A percentile compares a stretch with the other conserved stretches of the same genome.
Evolutionary conservation across 2,797 vertebrate genomes (phyloP).

Genomic region (Limosa lapponica): DNA sequence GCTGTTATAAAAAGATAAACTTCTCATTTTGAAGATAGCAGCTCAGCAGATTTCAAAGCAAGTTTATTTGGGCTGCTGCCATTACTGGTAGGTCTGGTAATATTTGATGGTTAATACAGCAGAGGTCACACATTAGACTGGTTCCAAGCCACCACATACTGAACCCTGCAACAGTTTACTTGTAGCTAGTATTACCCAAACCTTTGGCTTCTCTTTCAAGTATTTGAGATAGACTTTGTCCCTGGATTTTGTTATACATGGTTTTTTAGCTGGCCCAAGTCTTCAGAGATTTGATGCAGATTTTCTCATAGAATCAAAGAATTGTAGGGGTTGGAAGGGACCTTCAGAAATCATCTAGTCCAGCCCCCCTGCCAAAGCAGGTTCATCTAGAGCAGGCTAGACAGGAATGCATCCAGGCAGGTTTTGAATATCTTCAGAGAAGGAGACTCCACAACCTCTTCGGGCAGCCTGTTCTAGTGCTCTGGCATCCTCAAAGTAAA

Average conservation of each 20-base stretch:
- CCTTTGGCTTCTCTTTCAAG: background rate
- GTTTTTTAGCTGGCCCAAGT: background rate
- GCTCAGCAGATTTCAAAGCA: conserved; percentile 15
- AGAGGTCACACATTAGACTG: background rate
- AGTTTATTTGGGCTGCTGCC: background rate
- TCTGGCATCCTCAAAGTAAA: no score
- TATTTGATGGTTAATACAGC: background rate
- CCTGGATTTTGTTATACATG: background rate
- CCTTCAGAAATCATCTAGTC: no score
- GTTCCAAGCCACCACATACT: background rate
- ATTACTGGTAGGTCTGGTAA: background rate
- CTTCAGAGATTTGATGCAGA: background rate
- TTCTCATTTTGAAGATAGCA: background rate
- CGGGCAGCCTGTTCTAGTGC: no score
- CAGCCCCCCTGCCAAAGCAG: no score
- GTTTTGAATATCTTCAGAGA: no score
- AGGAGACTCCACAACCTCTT: no score
- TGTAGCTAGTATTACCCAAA: background rate
- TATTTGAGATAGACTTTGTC: background rate
- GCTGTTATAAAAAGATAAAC: conserved; percentile 61
- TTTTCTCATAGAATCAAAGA: background rate
- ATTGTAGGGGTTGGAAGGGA: no score
- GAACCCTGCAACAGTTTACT: background rate
- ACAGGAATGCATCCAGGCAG: no score
- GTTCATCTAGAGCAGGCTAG: no score